phyloP scores from a whole-genome alignment of 2,888 invertebrate species.

The Caprella mutica region DNA sequence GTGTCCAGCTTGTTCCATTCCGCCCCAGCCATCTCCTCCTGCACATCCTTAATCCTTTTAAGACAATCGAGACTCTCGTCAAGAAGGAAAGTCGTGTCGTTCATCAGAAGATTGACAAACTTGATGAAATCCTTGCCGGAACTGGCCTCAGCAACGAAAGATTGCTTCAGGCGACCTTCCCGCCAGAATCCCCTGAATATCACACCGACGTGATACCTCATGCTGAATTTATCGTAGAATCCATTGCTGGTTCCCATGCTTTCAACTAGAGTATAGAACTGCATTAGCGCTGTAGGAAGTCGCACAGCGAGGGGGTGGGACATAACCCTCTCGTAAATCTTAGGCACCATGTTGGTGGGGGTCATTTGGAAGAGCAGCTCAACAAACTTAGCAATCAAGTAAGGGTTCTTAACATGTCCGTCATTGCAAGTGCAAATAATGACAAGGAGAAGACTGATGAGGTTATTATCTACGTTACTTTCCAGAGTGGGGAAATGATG shows the following conservation, averaged over 20 bases:
- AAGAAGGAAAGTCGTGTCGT: constrained; percentile 89
- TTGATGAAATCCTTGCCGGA: constrained; percentile 87
- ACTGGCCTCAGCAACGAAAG: constrained; percentile 81
- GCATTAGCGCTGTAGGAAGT: constrained; percentile 84
- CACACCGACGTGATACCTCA: constrained; percentile 93
- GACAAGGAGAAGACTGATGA: constrained; percentile 77
- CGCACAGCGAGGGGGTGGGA: constrained; percentile 70
- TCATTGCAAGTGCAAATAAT: constrained; percentile 85
- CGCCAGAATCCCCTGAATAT: constrained; percentile 91
- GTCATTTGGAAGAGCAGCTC: constrained; percentile 54
- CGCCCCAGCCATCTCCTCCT: constrained; percentile 63
- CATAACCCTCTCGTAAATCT: constrained; percentile 49
- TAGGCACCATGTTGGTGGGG: constrained; percentile 43
- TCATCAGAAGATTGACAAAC: constrained; percentile 96
- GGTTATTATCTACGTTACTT: constrained; percentile 64
- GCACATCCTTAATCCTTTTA: constrained; percentile 57
- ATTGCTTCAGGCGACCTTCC: constrained; percentile 69
- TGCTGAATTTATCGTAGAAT: constrained; percentile 98
- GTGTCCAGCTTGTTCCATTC: constrained; percentile 55
- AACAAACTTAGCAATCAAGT: constrained; percentile 89
- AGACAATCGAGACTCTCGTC: constrained; percentile 92
- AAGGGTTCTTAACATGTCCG: constrained; percentile 87
- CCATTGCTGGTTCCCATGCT: constrained; percentile 95
- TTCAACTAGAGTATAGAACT: constrained; percentile 93
- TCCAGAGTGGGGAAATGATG: constrained; percentile 65